These are phyloP conservation scores for Damaliscus lunatus DNA, from an alignment of 2,113 vertebrate genomes.

Conservation along the genomic window DNA sequence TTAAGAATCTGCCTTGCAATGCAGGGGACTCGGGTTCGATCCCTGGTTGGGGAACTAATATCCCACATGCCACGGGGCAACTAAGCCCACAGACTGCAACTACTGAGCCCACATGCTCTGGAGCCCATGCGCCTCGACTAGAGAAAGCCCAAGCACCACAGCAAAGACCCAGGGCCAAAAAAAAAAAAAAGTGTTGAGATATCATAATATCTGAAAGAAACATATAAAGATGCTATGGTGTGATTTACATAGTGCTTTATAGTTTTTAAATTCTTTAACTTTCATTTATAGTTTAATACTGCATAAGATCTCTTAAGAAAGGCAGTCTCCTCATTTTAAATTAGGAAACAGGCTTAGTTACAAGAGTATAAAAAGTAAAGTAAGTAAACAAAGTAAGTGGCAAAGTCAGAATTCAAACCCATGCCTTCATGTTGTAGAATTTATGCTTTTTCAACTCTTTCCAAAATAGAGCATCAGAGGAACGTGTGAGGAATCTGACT, in stretches of 20 bases:
- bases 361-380: not conserved
- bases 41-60: not conserved
- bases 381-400: not conserved
- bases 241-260: not conserved
- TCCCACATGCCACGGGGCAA: not conserved
- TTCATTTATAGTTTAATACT: not conserved
- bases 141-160: not conserved
- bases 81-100: not conserved
- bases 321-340: not conserved
- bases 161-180: not conserved
- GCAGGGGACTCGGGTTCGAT: not conserved
- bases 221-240: not conserved
- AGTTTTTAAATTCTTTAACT: not conserved
- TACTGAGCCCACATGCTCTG: not conserved
- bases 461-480: not conserved
- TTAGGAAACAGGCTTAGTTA: not conserved
- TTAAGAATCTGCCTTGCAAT: not conserved
- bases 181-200: not conserved
- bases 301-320: not conserved
- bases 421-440: not conserved
- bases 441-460: not conserved
- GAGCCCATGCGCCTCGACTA: fast-evolving
- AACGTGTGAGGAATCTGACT: not conserved
- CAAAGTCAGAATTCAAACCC: not conserved
- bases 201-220: not conserved